Evolutionary conservation across 2,888 invertebrate genomes (phyloP).

Genomic region (Leptothorax acervorum): DNA sequence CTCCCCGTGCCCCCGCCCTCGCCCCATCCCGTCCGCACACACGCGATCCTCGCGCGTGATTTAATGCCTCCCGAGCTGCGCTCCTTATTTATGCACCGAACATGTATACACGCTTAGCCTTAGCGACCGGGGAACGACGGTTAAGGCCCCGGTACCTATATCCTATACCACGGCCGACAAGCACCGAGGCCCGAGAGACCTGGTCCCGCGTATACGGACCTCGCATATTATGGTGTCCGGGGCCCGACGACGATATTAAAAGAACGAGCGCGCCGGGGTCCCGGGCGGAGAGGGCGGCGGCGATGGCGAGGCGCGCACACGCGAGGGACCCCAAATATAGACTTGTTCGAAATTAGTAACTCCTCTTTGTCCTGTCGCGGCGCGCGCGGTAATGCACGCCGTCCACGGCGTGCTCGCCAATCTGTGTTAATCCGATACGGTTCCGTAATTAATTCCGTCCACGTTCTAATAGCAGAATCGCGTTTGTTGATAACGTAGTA

Average conservation of each 20-base stretch:
- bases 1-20: conserved; percentile 46
- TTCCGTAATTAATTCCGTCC: conserved; percentile 34
- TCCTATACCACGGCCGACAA: conserved; percentile 75
- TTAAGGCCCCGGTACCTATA: conserved; percentile 79
- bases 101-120: conserved; percentile 82
- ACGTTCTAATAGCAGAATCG: conserved; percentile 50
- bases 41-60: conserved; percentile 83
- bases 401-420: conserved; percentile 17
- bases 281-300: background rate
- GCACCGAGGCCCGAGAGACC: conserved; percentile 64
- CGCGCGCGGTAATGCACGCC: conserved; percentile 51
- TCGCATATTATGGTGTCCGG: conserved; percentile 80
- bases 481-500: background rate
- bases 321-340: conserved; percentile 75
- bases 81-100: conserved; percentile 85
- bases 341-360: conserved; percentile 82
- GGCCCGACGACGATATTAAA: conserved; percentile 77
- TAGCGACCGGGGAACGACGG: conserved; percentile 76
- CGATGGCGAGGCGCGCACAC: conserved; percentile 72
- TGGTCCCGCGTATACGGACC: conserved; percentile 76
- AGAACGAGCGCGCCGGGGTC: conserved; percentile 63
- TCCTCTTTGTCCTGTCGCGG: conserved; percentile 74
- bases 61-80: conserved; percentile 83
- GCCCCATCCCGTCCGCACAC: conserved; percentile 70
- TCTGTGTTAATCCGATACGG: conserved; percentile 45